Conservation (phyloP, 1,140 invertebrate genomes). For the Magallana gigas region DNA sequence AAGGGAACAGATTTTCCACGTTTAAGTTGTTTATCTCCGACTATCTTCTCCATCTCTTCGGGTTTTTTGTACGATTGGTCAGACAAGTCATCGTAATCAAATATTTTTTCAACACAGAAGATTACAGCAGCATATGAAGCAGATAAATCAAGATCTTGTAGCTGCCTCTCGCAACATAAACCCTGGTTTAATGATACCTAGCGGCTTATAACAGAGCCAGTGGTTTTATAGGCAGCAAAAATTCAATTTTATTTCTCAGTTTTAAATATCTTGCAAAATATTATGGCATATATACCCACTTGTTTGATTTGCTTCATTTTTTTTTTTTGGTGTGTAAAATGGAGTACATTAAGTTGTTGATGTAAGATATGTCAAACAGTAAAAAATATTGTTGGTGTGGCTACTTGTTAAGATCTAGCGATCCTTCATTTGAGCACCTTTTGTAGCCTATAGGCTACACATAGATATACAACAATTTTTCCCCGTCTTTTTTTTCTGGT, state of each 20-base stretch:
- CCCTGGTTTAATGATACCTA: too few species aligned
- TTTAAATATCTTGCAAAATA: too few species aligned
- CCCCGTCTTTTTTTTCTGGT: background rate
- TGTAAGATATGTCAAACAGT: background rate
- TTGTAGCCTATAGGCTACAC: background rate
- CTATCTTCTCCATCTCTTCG: background rate
- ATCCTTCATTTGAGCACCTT: constrained; percentile 4
- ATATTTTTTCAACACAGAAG: background rate
- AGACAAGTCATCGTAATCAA: constrained; percentile 7
- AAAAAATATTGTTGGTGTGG: background rate
- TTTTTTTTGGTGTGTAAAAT: too few species aligned
- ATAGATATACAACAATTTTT: background rate
- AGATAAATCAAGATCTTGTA: background rate
- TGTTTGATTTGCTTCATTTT: too few species aligned
- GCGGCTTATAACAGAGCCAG: too few species aligned
- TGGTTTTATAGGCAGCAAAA: too few species aligned
- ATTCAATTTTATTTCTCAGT: too few species aligned
- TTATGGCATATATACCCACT: too few species aligned
- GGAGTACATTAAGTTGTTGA: background rate
- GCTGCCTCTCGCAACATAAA: background rate
- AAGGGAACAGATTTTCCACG: background rate
- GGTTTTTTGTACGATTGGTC: constrained; percentile 22
- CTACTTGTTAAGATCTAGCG: background rate
- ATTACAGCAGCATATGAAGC: background rate
- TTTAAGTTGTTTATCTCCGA: background rate